A percentile compares a stretch with the other conserved stretches of the same genome.
Conservation (phyloP, 2,113 vertebrate genomes). For the Megaleporinus macrocephalus region DNA sequence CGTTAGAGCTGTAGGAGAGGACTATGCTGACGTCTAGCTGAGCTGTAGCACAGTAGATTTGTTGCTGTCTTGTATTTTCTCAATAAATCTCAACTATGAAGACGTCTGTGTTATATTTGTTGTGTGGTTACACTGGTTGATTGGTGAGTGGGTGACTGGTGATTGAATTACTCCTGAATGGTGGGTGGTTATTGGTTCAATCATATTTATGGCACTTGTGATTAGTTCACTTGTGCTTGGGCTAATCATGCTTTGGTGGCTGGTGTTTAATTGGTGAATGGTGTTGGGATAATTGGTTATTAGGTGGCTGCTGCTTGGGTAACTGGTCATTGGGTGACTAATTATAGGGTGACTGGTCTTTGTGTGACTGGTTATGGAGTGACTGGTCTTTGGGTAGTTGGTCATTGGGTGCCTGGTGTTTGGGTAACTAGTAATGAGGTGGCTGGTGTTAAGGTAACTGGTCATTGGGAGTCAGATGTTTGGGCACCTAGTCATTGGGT, state of each 20-base stretch:
- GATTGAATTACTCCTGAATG: background rate
- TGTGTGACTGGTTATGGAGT: background rate
- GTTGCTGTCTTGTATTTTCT: background rate
- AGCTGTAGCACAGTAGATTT: background rate
- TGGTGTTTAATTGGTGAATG: no score
- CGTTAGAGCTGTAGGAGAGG: background rate
- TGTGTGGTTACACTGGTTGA: no score
- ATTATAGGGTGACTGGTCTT: background rate
- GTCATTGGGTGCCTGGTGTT: no score
- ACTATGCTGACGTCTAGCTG: background rate
- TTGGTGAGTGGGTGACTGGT: background rate
- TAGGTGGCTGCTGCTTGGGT: background rate
- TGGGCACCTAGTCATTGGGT: no score
- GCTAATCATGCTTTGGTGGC: background rate
- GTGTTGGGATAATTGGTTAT: background rate
- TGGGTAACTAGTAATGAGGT: no score
- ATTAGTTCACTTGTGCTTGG: background rate
- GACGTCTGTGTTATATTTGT: background rate
- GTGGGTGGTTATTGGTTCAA: background rate
- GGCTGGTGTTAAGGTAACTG: no score
- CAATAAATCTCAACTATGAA: background rate
- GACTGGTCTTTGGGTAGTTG: no score
- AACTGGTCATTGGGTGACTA: background rate
- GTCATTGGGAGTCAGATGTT: no score
- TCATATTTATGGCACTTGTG: background rate